Evolutionary conservation across 2,888 invertebrate species (phyloP).

Genomic region (Diaprepes abbreviatus): DNA sequence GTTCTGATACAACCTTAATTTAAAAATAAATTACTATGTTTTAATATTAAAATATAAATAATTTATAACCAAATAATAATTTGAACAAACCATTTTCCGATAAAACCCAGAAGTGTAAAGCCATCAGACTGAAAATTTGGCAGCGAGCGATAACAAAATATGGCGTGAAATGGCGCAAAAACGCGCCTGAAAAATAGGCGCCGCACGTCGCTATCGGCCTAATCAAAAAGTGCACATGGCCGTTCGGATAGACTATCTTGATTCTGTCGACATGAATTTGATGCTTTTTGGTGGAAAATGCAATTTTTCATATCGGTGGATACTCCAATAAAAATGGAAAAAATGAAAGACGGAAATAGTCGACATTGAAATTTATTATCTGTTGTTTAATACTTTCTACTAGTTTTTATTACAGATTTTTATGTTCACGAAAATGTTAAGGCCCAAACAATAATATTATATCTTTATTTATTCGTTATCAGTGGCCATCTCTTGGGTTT

Average conservation of each 20-base stretch:
- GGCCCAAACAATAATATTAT: too few relatives aligned
- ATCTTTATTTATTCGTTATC: too few relatives aligned
- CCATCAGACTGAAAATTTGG: constrained; percentile 45
- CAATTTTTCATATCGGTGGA: constrained; percentile 36
- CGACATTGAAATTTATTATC: not conserved
- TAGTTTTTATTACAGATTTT: too few relatives aligned
- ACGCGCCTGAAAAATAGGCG: constrained; percentile 40
- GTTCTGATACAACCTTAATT: too few relatives aligned
- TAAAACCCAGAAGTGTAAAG: constrained; percentile 22
- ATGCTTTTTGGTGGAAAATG: constrained; percentile 27
- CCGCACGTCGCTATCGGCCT: constrained; percentile 34
- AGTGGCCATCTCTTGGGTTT: too few relatives aligned
- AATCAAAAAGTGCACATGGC: constrained; percentile 44
- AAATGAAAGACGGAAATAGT: not conserved
- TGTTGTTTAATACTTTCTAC: too few relatives aligned
- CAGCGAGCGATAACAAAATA: constrained; percentile 45
- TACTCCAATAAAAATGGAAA: constrained; percentile 17
- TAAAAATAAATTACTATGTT: too few relatives aligned
- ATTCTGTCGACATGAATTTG: constrained; percentile 36
- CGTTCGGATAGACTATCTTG: constrained; percentile 34
- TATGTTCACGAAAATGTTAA: too few relatives aligned
- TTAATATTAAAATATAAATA: too few relatives aligned
- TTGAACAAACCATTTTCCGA: constrained; percentile 31
- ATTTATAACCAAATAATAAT: constrained; percentile 7
- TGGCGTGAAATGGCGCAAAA: constrained; percentile 48